Conservation (phyloP, 1,140 invertebrate genomes). For the Habropoda laboriosa region DNA sequence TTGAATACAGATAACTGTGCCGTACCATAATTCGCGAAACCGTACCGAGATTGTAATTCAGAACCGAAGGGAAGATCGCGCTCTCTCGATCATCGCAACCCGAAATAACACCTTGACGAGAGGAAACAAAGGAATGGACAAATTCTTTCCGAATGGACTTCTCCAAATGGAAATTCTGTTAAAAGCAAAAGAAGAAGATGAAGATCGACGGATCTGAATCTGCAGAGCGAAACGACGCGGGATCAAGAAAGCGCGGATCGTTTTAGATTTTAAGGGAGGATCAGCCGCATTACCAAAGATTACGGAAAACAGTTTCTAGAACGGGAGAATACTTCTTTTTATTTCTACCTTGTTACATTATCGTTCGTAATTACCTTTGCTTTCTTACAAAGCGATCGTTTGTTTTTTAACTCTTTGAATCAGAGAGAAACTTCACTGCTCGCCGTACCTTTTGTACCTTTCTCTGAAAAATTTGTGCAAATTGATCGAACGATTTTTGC, state of each 20-base stretch:
- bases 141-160: background rate
- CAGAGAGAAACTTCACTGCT: no score
- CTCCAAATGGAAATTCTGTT: background rate
- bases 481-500: background rate
- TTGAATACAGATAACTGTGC: slow-evolving; percentile 60
- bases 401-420: no score
- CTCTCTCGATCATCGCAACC: background rate
- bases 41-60: slow-evolving; percentile 40
- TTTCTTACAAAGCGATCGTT: no score
- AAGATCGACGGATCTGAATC: background rate
- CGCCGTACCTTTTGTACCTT: no score
- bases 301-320: background rate
- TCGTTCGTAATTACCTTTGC: no score
- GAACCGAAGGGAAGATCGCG: background rate
- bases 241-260: background rate
- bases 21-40: slow-evolving; percentile 58
- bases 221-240: background rate
- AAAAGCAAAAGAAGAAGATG: no score
- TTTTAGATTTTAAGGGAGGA: background rate
- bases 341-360: background rate
- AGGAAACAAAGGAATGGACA: no score
- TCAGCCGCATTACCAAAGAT: background rate
- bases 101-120: no score
- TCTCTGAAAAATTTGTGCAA: no score
- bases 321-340: background rate